Conservation (phyloP, 2,113 vertebrate species). For the Panthera leo region DNA sequence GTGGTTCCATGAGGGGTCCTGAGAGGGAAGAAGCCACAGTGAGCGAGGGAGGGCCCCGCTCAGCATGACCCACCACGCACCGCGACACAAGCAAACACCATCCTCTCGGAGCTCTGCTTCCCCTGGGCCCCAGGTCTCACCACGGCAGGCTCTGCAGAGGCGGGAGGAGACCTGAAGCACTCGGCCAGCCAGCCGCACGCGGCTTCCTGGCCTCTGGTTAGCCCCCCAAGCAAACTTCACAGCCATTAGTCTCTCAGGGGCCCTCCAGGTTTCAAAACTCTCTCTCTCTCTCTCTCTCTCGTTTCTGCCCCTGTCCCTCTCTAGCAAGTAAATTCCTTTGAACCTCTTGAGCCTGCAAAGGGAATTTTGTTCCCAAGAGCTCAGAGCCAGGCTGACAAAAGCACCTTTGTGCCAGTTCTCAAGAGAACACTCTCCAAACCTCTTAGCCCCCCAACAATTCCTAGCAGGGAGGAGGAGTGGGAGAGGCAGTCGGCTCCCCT, state of each 20-base stretch:
- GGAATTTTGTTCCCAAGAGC: background rate
- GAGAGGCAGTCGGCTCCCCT: background rate
- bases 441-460: background rate
- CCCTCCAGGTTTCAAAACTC: background rate
- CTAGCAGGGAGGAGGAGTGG: background rate
- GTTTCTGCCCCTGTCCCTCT: background rate
- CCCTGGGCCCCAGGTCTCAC: background rate
- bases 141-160: background rate
- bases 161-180: fast-evolving
- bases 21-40: background rate
- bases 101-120: background rate
- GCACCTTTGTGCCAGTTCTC: background rate
- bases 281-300: too few species aligned
- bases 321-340: background rate
- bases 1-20: slow-evolving; percentile 97
- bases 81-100: background rate
- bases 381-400: background rate
- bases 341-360: background rate
- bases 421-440: background rate
- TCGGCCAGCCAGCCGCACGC: fast-evolving
- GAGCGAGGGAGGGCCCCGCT: background rate
- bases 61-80: background rate
- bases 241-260: background rate
- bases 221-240: background rate
- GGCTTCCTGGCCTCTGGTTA: background rate